A percentile compares a stretch with the other conserved stretches of the same genome.
Conservation (phyloP, 2,113 vertebrate genomes). For the Carlito syrichta region DNA sequence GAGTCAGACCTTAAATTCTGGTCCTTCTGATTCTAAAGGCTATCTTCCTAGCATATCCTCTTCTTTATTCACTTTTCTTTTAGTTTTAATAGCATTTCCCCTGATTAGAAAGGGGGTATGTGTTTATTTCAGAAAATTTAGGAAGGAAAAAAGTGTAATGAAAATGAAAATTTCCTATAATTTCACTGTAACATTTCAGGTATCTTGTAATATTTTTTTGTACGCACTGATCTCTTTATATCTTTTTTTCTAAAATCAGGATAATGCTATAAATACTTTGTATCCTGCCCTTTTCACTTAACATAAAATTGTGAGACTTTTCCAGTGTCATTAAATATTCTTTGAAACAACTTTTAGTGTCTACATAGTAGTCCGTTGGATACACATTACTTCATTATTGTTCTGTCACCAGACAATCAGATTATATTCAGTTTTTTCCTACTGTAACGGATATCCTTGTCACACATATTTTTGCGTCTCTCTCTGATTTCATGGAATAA, state of each 20-base stretch:
- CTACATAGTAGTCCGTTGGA: neutral
- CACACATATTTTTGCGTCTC: neutral
- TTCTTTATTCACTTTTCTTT: neutral
- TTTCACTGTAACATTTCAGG: neutral
- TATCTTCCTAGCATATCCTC: neutral
- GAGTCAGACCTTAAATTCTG: neutral
- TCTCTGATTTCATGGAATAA: neutral
- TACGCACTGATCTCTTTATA: neutral
- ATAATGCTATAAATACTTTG: neutral
- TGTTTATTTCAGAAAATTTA: neutral
- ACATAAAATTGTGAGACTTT: neutral
- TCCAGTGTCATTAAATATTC: neutral
- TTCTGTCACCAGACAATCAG: rapidly evolving
- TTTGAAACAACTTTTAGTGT: neutral
- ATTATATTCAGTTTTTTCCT: neutral
- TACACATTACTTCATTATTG: rapidly evolving
- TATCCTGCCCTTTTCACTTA: neutral
- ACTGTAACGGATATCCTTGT: rapidly evolving
- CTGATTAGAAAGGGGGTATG: neutral
- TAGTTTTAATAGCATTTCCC: neutral
- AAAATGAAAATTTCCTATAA: neutral
- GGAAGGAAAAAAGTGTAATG: neutral
- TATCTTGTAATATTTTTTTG: neutral
- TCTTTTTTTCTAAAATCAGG: neutral
- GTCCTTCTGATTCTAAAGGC: neutral